phyloP scores from a whole-genome alignment of 2,888 invertebrate genomes.

The Polyommatus iphigenia region DNA sequence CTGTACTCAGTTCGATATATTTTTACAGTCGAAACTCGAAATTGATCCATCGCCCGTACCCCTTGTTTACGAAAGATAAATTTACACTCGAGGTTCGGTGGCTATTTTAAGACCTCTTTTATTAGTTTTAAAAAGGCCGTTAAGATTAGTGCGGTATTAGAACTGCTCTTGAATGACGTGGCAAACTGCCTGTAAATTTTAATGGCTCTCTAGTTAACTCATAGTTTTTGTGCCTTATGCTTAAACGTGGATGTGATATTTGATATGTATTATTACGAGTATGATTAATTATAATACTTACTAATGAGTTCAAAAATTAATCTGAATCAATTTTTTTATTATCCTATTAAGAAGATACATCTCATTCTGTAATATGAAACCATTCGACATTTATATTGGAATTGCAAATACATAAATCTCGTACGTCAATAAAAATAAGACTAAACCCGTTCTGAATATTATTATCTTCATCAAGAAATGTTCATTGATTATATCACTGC shows the following conservation, averaged over 20 bases:
- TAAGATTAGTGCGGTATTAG: slow-evolving; percentile 71
- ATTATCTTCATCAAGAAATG: slow-evolving; percentile 77
- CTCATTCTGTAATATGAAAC: slow-evolving; percentile 3
- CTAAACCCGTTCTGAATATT: slow-evolving; percentile 64
- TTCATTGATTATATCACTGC: slow-evolving; percentile 68
- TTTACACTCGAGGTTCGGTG: slow-evolving; percentile 67
- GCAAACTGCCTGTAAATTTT: slow-evolving; percentile 50
- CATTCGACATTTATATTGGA: slow-evolving; percentile 9
- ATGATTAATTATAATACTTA: not conserved
- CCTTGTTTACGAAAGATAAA: slow-evolving; percentile 70
- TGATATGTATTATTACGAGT: not conserved
- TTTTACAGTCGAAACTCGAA: slow-evolving; percentile 56
- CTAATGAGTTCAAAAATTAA: not conserved
- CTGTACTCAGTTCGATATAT: slow-evolving; percentile 54
- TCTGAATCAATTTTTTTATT: not conserved
- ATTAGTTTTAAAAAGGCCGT: slow-evolving; percentile 79
- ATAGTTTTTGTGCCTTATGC: not conserved
- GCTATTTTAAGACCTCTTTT: slow-evolving; percentile 77
- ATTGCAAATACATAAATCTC: slow-evolving; percentile 43
- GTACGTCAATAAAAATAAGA: slow-evolving; percentile 62
- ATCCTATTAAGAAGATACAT: not conserved
- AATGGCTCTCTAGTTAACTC: slow-evolving; percentile 38
- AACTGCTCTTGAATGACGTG: slow-evolving; percentile 72
- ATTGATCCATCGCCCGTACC: slow-evolving; percentile 61
- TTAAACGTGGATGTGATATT: not conserved